These are phyloP conservation scores for Darevskia mixta DNA, from an alignment of 2,797 vertebrate genomes.

Conservation along the genomic window DNA sequence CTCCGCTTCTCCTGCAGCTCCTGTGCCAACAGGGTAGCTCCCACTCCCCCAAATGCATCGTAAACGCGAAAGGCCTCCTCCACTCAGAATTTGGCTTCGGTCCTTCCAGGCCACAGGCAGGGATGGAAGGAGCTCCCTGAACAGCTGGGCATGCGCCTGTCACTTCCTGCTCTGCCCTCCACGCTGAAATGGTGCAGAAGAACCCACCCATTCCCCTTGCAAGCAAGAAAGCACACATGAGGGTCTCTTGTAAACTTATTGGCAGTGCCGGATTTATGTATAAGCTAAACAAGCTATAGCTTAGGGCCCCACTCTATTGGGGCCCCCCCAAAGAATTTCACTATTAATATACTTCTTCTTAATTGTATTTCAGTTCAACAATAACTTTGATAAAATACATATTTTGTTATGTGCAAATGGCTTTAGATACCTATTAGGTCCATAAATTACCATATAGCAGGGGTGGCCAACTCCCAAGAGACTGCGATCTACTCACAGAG, in stretches of 20 bases:
- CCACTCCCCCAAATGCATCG: background rate
- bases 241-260: background rate
- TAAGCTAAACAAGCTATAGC: too few species aligned
- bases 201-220: background rate
- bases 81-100: background rate
- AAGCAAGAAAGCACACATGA: background rate
- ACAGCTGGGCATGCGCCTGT: background rate
- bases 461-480: too few species aligned
- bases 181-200: background rate
- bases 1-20: background rate
- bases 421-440: too few species aligned
- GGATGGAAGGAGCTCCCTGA: background rate
- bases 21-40: slow-evolving; percentile 8
- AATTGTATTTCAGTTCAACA: too few species aligned
- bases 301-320: too few species aligned
- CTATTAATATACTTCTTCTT: too few species aligned
- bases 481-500: too few species aligned
- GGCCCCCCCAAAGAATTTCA: too few species aligned
- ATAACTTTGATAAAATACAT: too few species aligned
- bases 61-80: background rate
- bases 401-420: too few species aligned
- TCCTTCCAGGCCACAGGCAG: background rate
- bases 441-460: too few species aligned
- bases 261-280: background rate
- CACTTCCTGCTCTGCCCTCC: background rate